Percentiles rank a stretch among this genome's conserved stretches.
Evolutionary conservation across 2,888 invertebrate species (phyloP).

Genomic region (Aplocera efformata): DNA sequence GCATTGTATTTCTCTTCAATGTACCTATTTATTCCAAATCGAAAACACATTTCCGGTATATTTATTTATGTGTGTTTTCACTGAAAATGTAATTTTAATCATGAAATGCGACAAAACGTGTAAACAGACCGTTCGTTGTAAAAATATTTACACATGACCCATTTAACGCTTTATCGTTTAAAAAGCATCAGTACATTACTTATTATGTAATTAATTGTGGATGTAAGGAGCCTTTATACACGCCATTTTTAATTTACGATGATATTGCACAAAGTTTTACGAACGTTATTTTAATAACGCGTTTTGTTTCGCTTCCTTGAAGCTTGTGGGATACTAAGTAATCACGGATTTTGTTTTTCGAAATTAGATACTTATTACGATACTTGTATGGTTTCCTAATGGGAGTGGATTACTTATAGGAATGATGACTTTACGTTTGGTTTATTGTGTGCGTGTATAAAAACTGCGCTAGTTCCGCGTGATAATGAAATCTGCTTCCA

Average conservation of each 20-base stretch:
- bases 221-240: neutral
- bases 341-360: constrained; percentile 23
- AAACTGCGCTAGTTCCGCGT: constrained; percentile 3
- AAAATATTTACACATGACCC: constrained; percentile 6
- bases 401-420: constrained; percentile 38
- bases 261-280: constrained; percentile 5
- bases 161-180: constrained; percentile 4
- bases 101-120: constrained; percentile 4
- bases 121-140: constrained; percentile 2
- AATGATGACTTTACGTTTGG: constrained; percentile 29
- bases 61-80: constrained; percentile 2
- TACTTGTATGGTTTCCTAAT: constrained; percentile 42
- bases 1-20: too few species aligned
- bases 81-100: constrained; percentile 8
- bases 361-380: constrained; percentile 36
- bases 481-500: constrained; percentile 11
- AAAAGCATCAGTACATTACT: constrained; percentile 1
- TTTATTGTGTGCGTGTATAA: neutral
- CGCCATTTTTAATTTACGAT: constrained; percentile 9
- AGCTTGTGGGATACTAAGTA: constrained; percentile 12
- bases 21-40: constrained; percentile 2
- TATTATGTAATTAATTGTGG: neutral
- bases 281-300: too few species aligned
- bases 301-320: too few species aligned
- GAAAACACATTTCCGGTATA: constrained; percentile 1